Conservation (phyloP, 2,113 vertebrate genomes). For the Calyptomena viridis region DNA sequence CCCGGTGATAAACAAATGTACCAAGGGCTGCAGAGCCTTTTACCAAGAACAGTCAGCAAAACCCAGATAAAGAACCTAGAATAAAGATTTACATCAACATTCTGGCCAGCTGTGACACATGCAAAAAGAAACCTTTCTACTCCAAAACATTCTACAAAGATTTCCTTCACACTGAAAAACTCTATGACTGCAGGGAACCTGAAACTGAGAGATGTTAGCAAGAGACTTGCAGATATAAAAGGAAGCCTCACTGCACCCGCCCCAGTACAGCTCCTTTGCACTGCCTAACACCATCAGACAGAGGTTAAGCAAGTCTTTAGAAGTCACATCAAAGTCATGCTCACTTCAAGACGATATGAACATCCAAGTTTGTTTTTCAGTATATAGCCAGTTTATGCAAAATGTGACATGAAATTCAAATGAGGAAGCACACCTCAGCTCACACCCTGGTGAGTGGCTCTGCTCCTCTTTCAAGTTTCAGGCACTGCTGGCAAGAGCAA, state of each 20-base stretch:
- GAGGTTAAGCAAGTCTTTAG: neutral
- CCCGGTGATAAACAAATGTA: neutral
- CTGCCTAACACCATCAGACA: neutral
- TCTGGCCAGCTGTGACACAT: neutral
- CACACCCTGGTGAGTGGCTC: accelerated
- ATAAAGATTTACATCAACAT: neutral
- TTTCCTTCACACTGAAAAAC: neutral
- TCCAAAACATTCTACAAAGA: neutral
- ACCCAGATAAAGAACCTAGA: neutral
- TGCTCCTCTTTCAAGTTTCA: neutral
- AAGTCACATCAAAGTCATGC: constrained; percentile 5
- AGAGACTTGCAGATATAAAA: neutral
- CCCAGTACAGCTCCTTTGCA: neutral
- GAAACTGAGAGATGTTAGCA: neutral
- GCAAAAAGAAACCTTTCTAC: neutral
- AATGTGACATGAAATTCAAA: neutral
- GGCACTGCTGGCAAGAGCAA: neutral
- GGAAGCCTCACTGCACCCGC: neutral
- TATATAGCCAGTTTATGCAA: neutral
- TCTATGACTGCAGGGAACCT: neutral
- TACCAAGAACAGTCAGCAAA: neutral
- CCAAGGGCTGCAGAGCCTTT: neutral
- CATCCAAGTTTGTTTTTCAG: neutral
- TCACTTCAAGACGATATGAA: neutral
- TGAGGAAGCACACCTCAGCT: neutral